Percentiles rank a stretch among this genome's conserved stretches.
Evolutionary conservation across 2,113 vertebrate genomes (phyloP).

Genomic region (Pontoporia blainvillei): DNA sequence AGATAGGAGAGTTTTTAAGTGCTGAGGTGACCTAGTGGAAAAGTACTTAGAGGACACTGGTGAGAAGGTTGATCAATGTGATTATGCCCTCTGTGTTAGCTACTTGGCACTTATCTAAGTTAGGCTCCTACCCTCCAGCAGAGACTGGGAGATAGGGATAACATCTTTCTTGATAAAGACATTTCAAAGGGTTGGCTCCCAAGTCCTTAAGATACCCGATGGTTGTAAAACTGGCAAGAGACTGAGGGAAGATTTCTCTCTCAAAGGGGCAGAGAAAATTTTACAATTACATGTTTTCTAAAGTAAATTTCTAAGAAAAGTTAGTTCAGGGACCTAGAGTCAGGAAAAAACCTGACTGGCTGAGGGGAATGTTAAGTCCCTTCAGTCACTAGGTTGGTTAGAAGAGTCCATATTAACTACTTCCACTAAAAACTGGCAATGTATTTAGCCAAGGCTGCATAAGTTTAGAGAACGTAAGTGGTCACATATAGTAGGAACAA

Average conservation of each 20-base stretch:
- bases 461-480: not conserved
- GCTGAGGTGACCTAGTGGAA: not conserved
- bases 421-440: not conserved
- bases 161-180: not conserved
- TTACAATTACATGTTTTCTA: not conserved
- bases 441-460: not conserved
- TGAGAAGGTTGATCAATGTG: no score
- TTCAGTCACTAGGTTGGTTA: not conserved
- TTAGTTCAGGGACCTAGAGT: not conserved
- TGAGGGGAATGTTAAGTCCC: not conserved
- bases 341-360: not conserved
- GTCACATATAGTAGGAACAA: not conserved
- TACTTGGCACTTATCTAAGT: not conserved
- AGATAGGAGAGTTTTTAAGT: not conserved
- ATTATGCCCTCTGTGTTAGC: not conserved
- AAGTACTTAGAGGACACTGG: not conserved
- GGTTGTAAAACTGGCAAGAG: not conserved
- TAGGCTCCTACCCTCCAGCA: not conserved
- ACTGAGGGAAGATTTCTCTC: not conserved
- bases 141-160: not conserved
- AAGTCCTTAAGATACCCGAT: not conserved
- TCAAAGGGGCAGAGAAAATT: not conserved
- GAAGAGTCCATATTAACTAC: not conserved
- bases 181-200: not conserved
- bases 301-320: not conserved